These are phyloP conservation scores for Lysandra coridon DNA, from an alignment of 2,888 invertebrate species.

Conservation along the genomic window DNA sequence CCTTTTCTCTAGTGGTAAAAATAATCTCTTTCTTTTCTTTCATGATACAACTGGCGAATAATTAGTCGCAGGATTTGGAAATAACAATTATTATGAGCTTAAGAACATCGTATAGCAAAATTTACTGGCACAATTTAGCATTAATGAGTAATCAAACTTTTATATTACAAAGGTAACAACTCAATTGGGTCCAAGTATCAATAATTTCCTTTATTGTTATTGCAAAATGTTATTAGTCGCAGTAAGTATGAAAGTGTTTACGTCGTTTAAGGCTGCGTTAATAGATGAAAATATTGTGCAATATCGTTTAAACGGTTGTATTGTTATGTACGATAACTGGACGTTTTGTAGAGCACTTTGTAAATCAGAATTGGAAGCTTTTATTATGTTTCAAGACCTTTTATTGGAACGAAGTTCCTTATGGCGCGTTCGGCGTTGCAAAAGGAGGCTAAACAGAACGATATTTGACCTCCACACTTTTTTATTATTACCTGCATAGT, in stretches of 20 bases:
- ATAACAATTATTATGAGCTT: background rate
- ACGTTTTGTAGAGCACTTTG: background rate
- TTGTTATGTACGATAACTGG: slow-evolving; percentile 9
- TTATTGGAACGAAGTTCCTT: background rate
- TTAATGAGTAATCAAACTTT: background rate
- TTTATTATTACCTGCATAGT: no score
- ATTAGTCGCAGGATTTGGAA: no score
- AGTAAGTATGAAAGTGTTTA: slow-evolving; percentile 23
- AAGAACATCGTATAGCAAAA: background rate
- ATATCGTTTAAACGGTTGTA: slow-evolving; percentile 37
- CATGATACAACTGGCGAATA: no score
- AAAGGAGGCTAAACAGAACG: no score
- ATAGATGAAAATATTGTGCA: slow-evolving; percentile 41
- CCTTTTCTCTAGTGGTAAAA: no score
- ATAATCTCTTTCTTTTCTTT: no score
- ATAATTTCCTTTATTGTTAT: background rate
- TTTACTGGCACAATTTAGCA: background rate
- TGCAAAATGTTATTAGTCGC: background rate
- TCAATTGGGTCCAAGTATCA: background rate
- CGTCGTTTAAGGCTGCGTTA: slow-evolving; percentile 34
- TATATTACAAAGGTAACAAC: background rate
- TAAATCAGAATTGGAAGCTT: background rate
- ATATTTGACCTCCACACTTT: no score
- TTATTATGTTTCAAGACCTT: background rate
- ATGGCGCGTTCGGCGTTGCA: no score